Base-by-base conservation (phyloP, 2,888 invertebrate genomes). In the Stenoptilia bipunctidactyla region DNA sequence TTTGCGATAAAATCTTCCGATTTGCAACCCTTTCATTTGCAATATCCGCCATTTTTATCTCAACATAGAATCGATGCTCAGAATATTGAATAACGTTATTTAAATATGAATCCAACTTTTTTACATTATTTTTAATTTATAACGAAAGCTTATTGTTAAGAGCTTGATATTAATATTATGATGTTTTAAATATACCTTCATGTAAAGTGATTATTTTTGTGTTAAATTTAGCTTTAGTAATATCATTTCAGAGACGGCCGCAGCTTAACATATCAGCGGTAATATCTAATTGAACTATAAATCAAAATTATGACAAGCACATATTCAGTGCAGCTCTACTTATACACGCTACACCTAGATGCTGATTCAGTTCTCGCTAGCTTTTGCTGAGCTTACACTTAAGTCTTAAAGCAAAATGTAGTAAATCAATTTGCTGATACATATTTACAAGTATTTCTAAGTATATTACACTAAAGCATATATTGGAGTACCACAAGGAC, bases 271-370 rank as follows among this genome's bases (percentile, higher is more conserved):
- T 12, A 30, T 30, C n/a, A 59, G 65, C 68, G 62, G 70, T 68
- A 68, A 68, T 61, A 56, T 59, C 55, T 76, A 79, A 80, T 79
- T 77, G 71, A 65, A 65, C 68, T 61, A 80, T 82, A 76, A 79
- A 82, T 82, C 82, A 80, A 55, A 50, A 53, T 55, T 49, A 55
- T 45, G 58, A 60, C 65, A 59, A 57, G 56, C 20, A 20, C 20
- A 20, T n/a, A n/a, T 20, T 20, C 20, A 20, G 50, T 55, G 61
- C 62, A 66, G 66, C 61, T 73, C 74, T 20, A 20, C 20, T 20
- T 53, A 63, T 63, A 66, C 61, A 64, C 53, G 58, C 56, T 62
- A 61, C 64, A 63, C 61, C 71, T 72, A 63, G 66, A 57, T 69
- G 76, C 75, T 79, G 74, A 75, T 64, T 73, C 77, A 72, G 71